phyloP scores from a whole-genome alignment of 2,797 vertebrate species.

The Sternarchorhynchus goeldii region DNA sequence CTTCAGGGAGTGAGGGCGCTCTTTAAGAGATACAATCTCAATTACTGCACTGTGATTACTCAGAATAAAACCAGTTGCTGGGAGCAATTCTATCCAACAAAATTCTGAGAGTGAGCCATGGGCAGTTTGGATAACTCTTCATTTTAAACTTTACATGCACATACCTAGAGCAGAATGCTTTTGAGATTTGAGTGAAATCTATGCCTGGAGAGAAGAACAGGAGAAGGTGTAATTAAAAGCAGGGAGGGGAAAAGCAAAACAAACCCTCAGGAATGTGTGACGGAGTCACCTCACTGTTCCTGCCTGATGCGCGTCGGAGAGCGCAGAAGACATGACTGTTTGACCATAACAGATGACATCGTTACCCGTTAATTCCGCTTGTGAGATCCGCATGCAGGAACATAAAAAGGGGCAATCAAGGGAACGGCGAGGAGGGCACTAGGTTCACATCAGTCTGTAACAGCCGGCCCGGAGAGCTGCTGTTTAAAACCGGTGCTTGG shows the following conservation, averaged over 20 bases:
- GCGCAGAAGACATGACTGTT: slow-evolving; percentile 16
- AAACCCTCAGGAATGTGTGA: slow-evolving; percentile 57
- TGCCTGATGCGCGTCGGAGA: neutral
- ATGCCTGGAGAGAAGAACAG: slow-evolving; percentile 72
- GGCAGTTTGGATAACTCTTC: slow-evolving; percentile 40
- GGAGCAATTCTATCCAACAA: slow-evolving; percentile 42
- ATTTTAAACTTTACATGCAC: slow-evolving; percentile 33
- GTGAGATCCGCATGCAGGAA: neutral
- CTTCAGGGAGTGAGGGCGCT: slow-evolving; percentile 63
- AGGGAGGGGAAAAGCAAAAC: slow-evolving; percentile 45
- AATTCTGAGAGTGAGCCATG: slow-evolving; percentile 27
- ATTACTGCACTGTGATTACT: slow-evolving; percentile 71
- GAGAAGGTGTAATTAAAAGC: slow-evolving; percentile 79
- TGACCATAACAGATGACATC: slow-evolving; percentile 15
- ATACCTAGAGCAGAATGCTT: slow-evolving; percentile 39
- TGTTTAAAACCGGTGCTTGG: slow-evolving; percentile 14
- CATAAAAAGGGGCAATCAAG: slow-evolving; percentile 7
- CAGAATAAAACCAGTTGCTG: slow-evolving; percentile 50
- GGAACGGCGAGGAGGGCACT: neutral
- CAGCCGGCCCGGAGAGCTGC: slow-evolving; percentile 10
- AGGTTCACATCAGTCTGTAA: slow-evolving; percentile 28
- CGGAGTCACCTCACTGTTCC: slow-evolving; percentile 39
- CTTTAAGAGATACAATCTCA: slow-evolving; percentile 71
- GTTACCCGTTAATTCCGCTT: slow-evolving; percentile 25
- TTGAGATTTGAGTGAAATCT: slow-evolving; percentile 64